Evolutionary conservation across 2,113 vertebrate genomes (phyloP).

Genomic region (Ciconia stormi): DNA sequence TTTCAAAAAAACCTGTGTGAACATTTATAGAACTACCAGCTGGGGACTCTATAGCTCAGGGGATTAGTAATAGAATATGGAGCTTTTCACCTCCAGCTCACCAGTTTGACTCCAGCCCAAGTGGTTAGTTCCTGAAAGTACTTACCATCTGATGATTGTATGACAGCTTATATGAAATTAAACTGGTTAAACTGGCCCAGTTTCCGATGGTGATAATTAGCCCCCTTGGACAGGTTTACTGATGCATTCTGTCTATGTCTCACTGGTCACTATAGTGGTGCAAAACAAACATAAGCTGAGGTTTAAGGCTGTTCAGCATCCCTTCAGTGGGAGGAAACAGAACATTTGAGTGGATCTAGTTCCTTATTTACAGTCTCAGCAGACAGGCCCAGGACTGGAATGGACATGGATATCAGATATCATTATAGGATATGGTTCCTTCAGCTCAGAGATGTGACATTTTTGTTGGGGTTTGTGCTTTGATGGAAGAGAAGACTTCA

Average conservation of each 20-base stretch:
- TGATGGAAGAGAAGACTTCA: background rate
- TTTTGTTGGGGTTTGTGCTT: background rate
- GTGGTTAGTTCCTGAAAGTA: background rate
- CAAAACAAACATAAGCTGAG: background rate
- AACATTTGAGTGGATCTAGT: background rate
- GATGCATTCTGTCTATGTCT: background rate
- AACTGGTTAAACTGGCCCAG: background rate
- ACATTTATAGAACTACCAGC: slow-evolving; percentile 29
- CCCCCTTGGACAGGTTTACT: background rate
- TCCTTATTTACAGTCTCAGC: background rate
- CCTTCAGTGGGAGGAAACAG: background rate
- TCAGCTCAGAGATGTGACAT: background rate
- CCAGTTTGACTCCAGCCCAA: background rate
- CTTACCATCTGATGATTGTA: background rate
- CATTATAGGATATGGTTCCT: background rate
- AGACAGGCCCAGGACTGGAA: background rate
- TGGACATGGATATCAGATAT: background rate
- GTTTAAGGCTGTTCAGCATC: background rate
- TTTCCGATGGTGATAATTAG: background rate
- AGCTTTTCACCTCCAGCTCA: slow-evolving; percentile 16
- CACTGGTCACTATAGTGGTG: background rate
- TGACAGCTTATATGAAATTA: background rate
- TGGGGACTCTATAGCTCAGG: slow-evolving; percentile 50
- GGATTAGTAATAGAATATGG: slow-evolving; percentile 25
- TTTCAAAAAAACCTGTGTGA: slow-evolving; percentile 46